A percentile compares a stretch with the other conserved stretches of the same genome.
Evolutionary conservation across 2,113 vertebrate species (phyloP).

Genomic region (Nannospalax galili): DNA sequence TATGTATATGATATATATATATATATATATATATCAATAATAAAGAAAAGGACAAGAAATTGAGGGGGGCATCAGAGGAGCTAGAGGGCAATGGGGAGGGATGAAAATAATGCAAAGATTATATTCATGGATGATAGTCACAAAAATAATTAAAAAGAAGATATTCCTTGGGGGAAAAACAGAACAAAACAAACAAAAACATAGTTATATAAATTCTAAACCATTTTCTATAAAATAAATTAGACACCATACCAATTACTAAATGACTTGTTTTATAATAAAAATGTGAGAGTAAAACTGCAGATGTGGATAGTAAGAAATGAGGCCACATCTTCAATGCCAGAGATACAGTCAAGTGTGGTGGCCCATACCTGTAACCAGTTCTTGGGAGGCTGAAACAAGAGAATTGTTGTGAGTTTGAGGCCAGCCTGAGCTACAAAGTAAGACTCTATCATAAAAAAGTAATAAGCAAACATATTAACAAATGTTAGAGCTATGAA

Average conservation of each 20-base stretch:
- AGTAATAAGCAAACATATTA: background rate
- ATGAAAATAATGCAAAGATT: too few species aligned
- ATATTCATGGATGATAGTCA: too few species aligned
- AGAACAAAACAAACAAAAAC: background rate
- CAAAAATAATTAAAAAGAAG: too few species aligned
- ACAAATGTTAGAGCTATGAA: background rate
- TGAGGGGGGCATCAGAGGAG: too few species aligned
- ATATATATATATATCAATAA: too few species aligned
- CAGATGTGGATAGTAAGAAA: background rate
- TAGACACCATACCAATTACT: background rate
- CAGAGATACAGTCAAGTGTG: background rate
- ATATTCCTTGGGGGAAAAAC: too few species aligned
- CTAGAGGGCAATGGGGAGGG: too few species aligned
- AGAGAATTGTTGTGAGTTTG: background rate
- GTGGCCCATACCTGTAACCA: too few species aligned
- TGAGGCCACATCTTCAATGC: background rate
- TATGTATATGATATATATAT: too few species aligned
- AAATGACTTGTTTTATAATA: slow-evolving; percentile 36
- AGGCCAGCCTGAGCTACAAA: background rate
- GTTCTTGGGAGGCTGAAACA: background rate
- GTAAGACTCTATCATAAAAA: background rate
- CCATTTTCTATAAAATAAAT: slow-evolving; percentile 28
- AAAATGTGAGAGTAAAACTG: slow-evolving; percentile 4
- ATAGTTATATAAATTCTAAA: background rate
- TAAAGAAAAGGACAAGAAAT: too few species aligned